Evolutionary conservation across 2,113 vertebrate genomes (phyloP).

Genomic region (Coregonus clupeaformis): DNA sequence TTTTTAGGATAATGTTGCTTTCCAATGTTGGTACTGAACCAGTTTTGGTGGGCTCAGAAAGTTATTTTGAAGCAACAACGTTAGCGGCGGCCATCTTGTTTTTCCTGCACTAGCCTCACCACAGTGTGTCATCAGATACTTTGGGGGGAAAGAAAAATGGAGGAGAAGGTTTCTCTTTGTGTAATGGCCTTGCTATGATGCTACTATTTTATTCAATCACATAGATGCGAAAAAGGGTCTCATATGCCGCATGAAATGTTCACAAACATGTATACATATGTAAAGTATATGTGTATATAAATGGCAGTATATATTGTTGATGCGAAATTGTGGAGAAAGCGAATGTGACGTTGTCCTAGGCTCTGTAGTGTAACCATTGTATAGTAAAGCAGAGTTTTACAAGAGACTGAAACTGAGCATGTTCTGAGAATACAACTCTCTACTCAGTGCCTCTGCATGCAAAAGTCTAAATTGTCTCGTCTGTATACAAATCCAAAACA

Average conservation of each 20-base stretch:
- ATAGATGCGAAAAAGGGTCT: conserved; percentile 36
- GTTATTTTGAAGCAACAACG: conserved; percentile 15
- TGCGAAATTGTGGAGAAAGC: conserved; percentile 50
- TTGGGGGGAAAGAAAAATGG: neutral
- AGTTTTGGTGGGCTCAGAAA: neutral
- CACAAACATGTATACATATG: conserved; percentile 49
- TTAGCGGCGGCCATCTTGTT: conserved; percentile 17
- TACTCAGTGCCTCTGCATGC: conserved; percentile 77
- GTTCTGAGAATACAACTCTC: conserved; percentile 55
- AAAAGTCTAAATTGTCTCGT: conserved; percentile 44
- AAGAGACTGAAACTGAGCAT: conserved; percentile 60
- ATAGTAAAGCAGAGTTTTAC: conserved; percentile 30
- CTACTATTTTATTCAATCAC: conserved; percentile 28
- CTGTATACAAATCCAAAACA: conserved; percentile 52
- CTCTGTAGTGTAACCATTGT: conserved; percentile 47
- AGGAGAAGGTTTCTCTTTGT: conserved; percentile 8
- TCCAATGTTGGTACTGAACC: conserved; percentile 13
- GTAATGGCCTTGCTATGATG: conserved; percentile 9
- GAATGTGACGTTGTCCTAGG: conserved; percentile 52
- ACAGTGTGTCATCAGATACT: conserved; percentile 15
- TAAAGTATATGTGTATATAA: conserved; percentile 57
- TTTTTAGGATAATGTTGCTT: conserved; percentile 27
- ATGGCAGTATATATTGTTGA: conserved; percentile 51
- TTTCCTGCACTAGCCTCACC: conserved; percentile 5
- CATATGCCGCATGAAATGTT: conserved; percentile 71